Conservation (phyloP, 1,140 invertebrate species). For the Aleiodes sp. region DNA sequence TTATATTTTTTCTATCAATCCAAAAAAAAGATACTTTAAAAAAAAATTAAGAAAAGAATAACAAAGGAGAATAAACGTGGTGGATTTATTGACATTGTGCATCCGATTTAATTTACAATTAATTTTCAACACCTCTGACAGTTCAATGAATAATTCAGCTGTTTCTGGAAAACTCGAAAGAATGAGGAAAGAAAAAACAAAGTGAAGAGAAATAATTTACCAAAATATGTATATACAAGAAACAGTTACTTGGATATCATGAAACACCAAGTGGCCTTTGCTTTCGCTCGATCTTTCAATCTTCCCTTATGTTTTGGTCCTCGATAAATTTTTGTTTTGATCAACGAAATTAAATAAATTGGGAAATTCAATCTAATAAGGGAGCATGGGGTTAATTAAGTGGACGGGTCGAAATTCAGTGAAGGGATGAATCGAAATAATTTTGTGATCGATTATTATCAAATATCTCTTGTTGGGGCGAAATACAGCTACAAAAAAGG, state of each 20-base stretch:
- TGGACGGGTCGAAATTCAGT: too few species aligned
- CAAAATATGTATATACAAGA: neutral
- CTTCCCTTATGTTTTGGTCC: neutral
- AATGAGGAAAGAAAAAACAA: neutral
- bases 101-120: constrained; percentile 43
- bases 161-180: neutral
- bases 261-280: constrained; percentile 51
- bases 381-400: too few species aligned
- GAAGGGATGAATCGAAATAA: too few species aligned
- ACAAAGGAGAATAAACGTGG: constrained; percentile 1
- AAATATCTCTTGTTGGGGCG: too few species aligned
- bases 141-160: constrained; percentile 15
- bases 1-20: constrained; percentile 67
- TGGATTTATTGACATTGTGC: constrained; percentile 59
- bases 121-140: constrained; percentile 21
- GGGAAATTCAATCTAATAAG: too few species aligned
- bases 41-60: constrained; percentile 2
- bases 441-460: too few species aligned
- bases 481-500: too few species aligned
- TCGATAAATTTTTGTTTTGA: neutral
- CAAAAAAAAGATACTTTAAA: constrained; percentile 46
- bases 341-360: too few species aligned
- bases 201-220: constrained; percentile 6
- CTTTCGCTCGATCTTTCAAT: constrained; percentile 29
- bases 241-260: constrained; percentile 50